Evolutionary conservation across 2,888 invertebrate species (phyloP).

Genomic region (Lordiphosa andalusiaca): DNA sequence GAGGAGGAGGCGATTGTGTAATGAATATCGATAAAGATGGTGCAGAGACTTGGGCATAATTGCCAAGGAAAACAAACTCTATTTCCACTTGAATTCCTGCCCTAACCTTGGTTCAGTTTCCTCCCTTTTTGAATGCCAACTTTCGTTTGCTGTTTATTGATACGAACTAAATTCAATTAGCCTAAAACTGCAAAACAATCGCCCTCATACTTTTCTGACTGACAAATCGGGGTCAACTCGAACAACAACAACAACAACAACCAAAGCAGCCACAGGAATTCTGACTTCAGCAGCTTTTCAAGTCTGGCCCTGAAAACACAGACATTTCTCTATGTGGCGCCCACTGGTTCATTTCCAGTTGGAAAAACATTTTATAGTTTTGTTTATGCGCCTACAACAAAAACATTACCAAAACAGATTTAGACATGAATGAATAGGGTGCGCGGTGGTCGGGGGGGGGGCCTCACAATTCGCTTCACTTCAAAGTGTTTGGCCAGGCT

Average conservation of each 20-base stretch:
- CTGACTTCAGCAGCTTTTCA: conserved; percentile 1
- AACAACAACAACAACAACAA: conserved; percentile 42
- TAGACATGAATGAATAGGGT: conserved; percentile 11
- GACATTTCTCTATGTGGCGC: conserved; percentile 51
- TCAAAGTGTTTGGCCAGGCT: conserved; percentile 27
- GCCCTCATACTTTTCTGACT: background rate
- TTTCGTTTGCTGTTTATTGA: conserved; percentile 47
- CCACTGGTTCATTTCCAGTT: conserved; percentile 39
- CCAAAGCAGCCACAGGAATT: conserved; percentile 5
- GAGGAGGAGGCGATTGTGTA: too few relatives aligned
- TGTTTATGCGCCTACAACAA: conserved; percentile 59
- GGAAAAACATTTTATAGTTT: conserved; percentile 57
- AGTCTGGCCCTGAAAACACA: conserved; percentile 4
- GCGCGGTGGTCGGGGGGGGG: too few relatives aligned
- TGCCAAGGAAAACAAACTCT: too few relatives aligned
- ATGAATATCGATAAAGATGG: too few relatives aligned
- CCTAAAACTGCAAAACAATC: conserved; percentile 34
- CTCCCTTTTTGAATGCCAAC: background rate
- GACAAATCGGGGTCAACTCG: conserved; percentile 40
- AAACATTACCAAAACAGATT: conserved; percentile 23
- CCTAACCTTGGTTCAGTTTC: too few relatives aligned
- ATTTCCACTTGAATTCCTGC: too few relatives aligned
- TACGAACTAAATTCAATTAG: conserved; percentile 68
- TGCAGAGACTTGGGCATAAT: too few relatives aligned
- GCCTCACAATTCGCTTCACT: conserved; percentile 36